A percentile compares a stretch with the other conserved stretches of the same genome.
Evolutionary conservation across 2,113 vertebrate genomes (phyloP).

Genomic region (Lonchura striata): DNA sequence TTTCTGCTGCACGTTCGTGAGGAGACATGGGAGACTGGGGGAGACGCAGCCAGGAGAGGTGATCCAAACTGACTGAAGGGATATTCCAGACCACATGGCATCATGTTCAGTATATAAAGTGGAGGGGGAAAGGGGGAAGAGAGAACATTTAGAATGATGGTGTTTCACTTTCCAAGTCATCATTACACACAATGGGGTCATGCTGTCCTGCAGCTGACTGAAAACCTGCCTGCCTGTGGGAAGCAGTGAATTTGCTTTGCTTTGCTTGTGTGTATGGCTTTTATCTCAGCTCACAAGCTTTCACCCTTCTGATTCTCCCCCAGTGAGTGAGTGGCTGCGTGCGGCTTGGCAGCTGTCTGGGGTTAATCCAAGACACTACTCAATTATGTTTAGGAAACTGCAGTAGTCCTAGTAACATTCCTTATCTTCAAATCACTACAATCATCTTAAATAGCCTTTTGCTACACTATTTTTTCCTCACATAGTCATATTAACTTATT

Average conservation of each 20-base stretch:
- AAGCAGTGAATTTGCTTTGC: not conserved
- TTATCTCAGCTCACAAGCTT: not conserved
- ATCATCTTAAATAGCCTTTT: conserved; percentile 1
- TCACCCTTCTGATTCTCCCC: not conserved
- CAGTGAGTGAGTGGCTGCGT: not conserved
- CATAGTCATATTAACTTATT: not conserved
- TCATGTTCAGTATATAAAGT: not conserved
- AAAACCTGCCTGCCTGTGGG: not conserved
- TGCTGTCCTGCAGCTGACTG: not conserved
- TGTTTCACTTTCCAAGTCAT: not conserved
- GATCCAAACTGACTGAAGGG: not conserved
- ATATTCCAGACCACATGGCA: not conserved
- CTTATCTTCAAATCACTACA: not conserved
- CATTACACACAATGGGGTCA: accelerated
- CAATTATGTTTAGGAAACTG: not conserved
- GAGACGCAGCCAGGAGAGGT: not conserved
- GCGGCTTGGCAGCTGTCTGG: not conserved
- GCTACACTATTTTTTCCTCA: not conserved
- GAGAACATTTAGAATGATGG: not conserved
- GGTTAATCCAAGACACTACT: not conserved
- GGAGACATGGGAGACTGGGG: not conserved
- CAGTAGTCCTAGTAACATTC: not conserved
- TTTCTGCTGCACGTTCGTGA: not conserved
- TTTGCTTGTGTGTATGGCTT: not conserved
- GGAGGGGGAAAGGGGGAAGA: not conserved